These are phyloP conservation scores for Ormyrus pomaceus DNA, from an alignment of 2,888 invertebrate species.

Conservation along the genomic window DNA sequence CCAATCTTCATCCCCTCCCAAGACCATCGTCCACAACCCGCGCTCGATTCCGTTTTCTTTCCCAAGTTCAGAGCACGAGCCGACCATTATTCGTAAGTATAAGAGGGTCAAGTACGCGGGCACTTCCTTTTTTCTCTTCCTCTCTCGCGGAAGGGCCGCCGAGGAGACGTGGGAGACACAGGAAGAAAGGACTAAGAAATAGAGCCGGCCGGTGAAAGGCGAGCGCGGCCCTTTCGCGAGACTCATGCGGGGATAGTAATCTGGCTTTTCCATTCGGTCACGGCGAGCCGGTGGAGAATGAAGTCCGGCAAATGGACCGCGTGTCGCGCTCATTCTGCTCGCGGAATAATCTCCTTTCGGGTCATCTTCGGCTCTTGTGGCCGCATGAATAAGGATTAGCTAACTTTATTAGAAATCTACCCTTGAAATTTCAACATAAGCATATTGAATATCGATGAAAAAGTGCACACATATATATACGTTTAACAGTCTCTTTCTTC, in stretches of 20 bases:
- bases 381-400: no score
- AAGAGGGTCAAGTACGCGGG: slow-evolving; percentile 50
- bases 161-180: not conserved
- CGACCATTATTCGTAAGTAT: slow-evolving; percentile 44
- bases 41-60: no score
- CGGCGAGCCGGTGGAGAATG: slow-evolving; percentile 3
- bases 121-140: slow-evolving; percentile 19
- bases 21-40: no score
- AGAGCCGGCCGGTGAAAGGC: slow-evolving; percentile 17
- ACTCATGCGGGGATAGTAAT: slow-evolving; percentile 24
- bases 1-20: no score
- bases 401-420: no score
- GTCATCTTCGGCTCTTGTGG: no score
- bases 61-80: no score
- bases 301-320: not conserved
- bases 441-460: no score
- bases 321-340: not conserved
- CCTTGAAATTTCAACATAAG: no score
- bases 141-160: slow-evolving; percentile 10
- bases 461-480: no score
- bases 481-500: no score
- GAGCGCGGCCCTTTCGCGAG: not conserved
- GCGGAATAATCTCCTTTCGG: no score
- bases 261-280: slow-evolving; percentile 42
- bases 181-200: slow-evolving; percentile 1